Base-by-base conservation (phyloP, 2,888 invertebrate species). In the Venusia cambrica region DNA sequence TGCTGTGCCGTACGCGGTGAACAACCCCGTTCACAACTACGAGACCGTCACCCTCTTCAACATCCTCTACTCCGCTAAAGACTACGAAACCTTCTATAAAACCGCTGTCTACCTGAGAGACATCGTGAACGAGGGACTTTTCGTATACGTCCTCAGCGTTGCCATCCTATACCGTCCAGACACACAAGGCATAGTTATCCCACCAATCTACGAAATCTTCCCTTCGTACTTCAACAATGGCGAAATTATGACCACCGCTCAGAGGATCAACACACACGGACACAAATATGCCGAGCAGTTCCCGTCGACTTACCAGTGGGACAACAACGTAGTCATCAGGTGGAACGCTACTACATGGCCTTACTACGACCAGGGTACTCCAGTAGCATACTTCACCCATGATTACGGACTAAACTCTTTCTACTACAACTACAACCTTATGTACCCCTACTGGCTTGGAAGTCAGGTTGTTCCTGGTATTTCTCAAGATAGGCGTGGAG, bases 171-270 rank as follows among this genome's bases (percentile, higher is more conserved):
- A 91, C 51, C 90, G 92, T 14, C 72, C 73, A 3, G 92, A 93
- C 45, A 90, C 90, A 35, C 87, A 90, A 54, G 91, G 90, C 11
- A 72, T 94, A 31, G 77, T 90, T 18, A 72, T 93, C 4, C 94
- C 94, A 6, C 90, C 93, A 26, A 83, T 91, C 32, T 92, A 93
- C 59, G 94, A 94, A 73, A 83, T 93, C 43, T 89, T 91, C 67
- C 94, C 94, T 0, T 89, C 92, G 49, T 89, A 89, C 73, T 94
- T 92, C 87, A 89, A 92, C 67, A 91, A 91, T 60, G 83, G 89
- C 34, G 90, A 92, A 59, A 88, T 92, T 40, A 90, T 94, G 66
- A 87, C 90, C 20, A 87, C 91, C 38, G 92, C 91, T 2, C 89
- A 92, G 58, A 89, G 89, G 62, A 88, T 91, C 63, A 78, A 88